phyloP scores from a whole-genome alignment of 2,797 vertebrate genomes.

The Pangasius mekongensis region DNA sequence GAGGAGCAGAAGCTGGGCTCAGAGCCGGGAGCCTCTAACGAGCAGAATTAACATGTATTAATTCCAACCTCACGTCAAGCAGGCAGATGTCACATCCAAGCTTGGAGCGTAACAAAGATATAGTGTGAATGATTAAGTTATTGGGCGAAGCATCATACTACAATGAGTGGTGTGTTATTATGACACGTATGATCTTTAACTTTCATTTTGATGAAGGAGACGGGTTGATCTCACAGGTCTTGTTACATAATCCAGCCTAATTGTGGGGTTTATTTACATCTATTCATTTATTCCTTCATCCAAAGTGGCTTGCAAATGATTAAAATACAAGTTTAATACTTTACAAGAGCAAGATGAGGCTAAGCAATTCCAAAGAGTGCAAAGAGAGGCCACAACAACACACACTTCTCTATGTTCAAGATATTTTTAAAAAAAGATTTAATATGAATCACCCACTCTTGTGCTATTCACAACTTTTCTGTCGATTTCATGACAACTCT shows the following conservation, averaged over 20 bases:
- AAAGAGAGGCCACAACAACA: background rate
- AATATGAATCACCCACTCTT: background rate
- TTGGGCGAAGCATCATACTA: background rate
- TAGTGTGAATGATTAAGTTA: background rate
- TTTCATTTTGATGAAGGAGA: background rate
- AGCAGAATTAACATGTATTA: slow-evolving; percentile 89
- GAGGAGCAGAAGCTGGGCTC: slow-evolving; percentile 78
- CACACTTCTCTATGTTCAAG: background rate
- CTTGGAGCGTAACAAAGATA: slow-evolving; percentile 54
- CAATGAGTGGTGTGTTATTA: background rate
- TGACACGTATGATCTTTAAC: background rate
- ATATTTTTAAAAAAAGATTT: background rate
- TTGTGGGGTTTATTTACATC: background rate
- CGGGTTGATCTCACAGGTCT: background rate
- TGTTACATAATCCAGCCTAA: background rate
- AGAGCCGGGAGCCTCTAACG: slow-evolving; percentile 82
- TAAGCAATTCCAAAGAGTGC: background rate
- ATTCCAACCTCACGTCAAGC: slow-evolving; percentile 80
- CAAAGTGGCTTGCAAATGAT: background rate
- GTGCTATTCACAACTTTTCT: background rate
- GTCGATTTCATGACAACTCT: background rate
- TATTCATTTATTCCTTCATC: background rate
- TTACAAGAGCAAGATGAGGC: background rate
- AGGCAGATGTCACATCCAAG: slow-evolving; percentile 75
- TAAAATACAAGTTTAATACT: background rate